Conservation (phyloP, 2,797 vertebrate species). For the Gobio occitaniae region DNA sequence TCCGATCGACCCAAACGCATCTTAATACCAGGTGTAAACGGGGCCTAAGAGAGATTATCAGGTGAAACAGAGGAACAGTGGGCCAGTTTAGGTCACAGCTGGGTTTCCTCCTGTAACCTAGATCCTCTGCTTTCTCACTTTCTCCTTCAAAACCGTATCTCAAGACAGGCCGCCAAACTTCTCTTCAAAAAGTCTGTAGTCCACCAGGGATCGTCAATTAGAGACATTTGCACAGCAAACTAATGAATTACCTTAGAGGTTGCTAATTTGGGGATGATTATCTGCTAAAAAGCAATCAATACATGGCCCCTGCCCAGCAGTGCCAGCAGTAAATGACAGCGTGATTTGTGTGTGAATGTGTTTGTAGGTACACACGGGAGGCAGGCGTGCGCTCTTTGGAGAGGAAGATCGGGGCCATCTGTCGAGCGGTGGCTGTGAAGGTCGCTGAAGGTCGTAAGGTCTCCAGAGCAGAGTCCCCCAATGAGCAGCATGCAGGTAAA, state of each 20-base stretch:
- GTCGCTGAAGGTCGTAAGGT: slow-evolving; percentile 90
- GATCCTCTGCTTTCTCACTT: background rate
- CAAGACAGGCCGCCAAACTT: slow-evolving; percentile 2
- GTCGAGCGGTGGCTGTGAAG: slow-evolving; percentile 94
- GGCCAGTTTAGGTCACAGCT: background rate
- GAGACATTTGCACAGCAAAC: slow-evolving; percentile 19
- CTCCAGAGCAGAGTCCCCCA: slow-evolving; percentile 73
- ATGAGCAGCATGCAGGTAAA: slow-evolving; percentile 69
- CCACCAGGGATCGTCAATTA: slow-evolving; percentile 11
- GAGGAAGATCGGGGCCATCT: slow-evolving; percentile 91
- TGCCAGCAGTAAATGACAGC: slow-evolving; percentile 24
- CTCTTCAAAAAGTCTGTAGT: background rate
- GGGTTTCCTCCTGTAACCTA: background rate
- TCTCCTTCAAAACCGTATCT: background rate
- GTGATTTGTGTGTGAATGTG: slow-evolving; percentile 26
- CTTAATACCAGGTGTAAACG: no score
- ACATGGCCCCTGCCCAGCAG: slow-evolving; percentile 3
- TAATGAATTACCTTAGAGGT: slow-evolving; percentile 32
- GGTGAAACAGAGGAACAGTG: background rate
- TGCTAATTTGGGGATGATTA: slow-evolving; percentile 42
- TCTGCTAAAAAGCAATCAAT: slow-evolving; percentile 32
- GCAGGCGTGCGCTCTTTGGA: slow-evolving; percentile 96
- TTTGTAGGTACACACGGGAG: slow-evolving; percentile 90
- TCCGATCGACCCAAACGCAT: no score
- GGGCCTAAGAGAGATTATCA: background rate